Base-by-base conservation (phyloP, 2,888 invertebrate species). In the Yponomeuta sedellus region DNA sequence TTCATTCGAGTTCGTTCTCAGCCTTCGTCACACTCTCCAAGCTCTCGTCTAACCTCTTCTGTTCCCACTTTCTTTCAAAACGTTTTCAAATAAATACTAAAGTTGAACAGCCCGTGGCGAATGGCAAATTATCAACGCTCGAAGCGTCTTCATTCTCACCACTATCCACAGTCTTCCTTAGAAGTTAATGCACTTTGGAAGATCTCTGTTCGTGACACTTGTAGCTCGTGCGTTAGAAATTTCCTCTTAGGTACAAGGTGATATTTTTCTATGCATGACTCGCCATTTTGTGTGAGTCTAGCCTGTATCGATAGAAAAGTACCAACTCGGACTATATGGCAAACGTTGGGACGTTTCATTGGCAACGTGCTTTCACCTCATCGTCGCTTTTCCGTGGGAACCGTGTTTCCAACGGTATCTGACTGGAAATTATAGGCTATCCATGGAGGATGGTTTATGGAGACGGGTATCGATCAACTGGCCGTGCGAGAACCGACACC, bases 121-220 rank as follows among this genome's bases (percentile, higher is more conserved):
- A 77, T 74, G 69, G 70, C 71, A 73, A 75, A 76, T 77, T 77
- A 74, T 73, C 69, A 70, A 70, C 69, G 70, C 72, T 70, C 69
- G 71, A 70, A 67, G 69, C 65, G 61, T 69, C 68, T 66, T 66
- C 64, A 65, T 71, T 73, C 72, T 69, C 70, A 61, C 39, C 22
- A 28, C 16, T 52, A 12, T 52, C 3, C 56, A 71, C 67, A 71
- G 69, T 70, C 68, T 70, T 71, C 69, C 70, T 64, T 67, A 64
- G 67, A 66, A 70, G 66, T 57, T 28, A 61, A 62, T 44, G 64
- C 59, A 62, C 56, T 68, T 64, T 61, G 65, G 70, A 64, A 71
- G 71, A 69, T 71, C 69, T 67, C 65, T 67, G 40, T 63, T 66
- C 70, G 69, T 70, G 68, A 70, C 68, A 65, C 65, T 62, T 44